Evolutionary conservation across 2,113 vertebrate genomes (phyloP).

Genomic region (Leptobrachium ailaonicum): DNA sequence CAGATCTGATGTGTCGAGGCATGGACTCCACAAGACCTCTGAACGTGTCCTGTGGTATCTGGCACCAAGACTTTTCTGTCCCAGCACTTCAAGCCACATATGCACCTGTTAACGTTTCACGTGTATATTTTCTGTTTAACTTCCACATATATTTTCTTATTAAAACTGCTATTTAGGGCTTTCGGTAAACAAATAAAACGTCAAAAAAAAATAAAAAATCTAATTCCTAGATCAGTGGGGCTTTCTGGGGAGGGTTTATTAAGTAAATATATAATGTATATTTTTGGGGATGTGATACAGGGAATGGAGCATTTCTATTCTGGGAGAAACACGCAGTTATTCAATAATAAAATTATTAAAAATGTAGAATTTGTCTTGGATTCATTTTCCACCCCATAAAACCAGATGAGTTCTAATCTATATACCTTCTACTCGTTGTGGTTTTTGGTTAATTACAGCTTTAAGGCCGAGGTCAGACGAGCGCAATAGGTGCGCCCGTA

Average conservation of each 20-base stretch:
- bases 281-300: conserved; percentile 71
- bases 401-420: too few relatives aligned
- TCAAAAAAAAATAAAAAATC: conserved; percentile 53
- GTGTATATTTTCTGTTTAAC: conserved; percentile 84
- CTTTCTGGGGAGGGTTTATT: conserved; percentile 55
- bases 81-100: conserved; percentile 55
- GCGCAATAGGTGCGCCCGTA: too few relatives aligned
- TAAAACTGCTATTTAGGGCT: conserved; percentile 69
- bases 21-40: too few relatives aligned
- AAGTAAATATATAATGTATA: conserved; percentile 68
- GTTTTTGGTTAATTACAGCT: too few relatives aligned
- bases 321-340: conserved; percentile 59
- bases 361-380: not conserved
- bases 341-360: conserved; percentile 69
- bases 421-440: too few relatives aligned
- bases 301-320: conserved; percentile 66
- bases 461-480: too few relatives aligned
- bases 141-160: conserved; percentile 92
- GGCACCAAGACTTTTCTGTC: conserved; percentile 54
- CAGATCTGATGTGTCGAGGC: too few relatives aligned
- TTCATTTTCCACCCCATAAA: not conserved
- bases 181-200: conserved; percentile 49
- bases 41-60: too few relatives aligned
- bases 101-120: conserved; percentile 57
- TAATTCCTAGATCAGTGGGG: conserved; percentile 51